These are phyloP conservation scores for Melinaea menophilus DNA, from an alignment of 2,888 invertebrate genomes.

Conservation along the genomic window DNA sequence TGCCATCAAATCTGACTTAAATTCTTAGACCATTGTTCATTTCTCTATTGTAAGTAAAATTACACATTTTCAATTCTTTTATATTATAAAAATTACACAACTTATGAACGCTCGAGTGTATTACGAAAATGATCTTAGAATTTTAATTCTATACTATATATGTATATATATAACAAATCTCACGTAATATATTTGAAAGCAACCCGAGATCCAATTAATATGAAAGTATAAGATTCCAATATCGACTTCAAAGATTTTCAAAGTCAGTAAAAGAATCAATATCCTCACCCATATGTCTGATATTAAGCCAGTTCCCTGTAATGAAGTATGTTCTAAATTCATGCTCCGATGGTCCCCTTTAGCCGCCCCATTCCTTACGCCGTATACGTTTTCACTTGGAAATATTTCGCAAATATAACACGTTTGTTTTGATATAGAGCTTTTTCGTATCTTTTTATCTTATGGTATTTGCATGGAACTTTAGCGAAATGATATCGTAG, in stretches of 20 bases:
- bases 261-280: constrained; percentile 18
- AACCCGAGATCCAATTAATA: neutral
- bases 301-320: constrained; percentile 36
- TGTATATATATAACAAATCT: neutral
- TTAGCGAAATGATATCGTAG: neutral
- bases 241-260: constrained; percentile 4
- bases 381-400: constrained; percentile 31
- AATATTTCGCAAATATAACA: constrained; percentile 41
- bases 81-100: neutral
- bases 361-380: constrained; percentile 39
- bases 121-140: neutral
- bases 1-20: neutral
- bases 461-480: constrained; percentile 12
- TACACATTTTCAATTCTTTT: constrained; percentile 4
- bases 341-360: constrained; percentile 44
- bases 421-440: constrained; percentile 36
- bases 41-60: constrained; percentile 7
- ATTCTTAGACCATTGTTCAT: constrained; percentile 8
- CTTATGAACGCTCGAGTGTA: neutral
- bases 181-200: neutral
- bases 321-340: constrained; percentile 52
- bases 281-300: constrained; percentile 17
- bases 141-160: neutral
- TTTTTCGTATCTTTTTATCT: constrained; percentile 32
- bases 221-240: neutral